Evolutionary conservation across 2,888 invertebrate species (phyloP), one percentile per base, ranked within the genome.

Genomic region (Amphiduros pacificus): DNA sequence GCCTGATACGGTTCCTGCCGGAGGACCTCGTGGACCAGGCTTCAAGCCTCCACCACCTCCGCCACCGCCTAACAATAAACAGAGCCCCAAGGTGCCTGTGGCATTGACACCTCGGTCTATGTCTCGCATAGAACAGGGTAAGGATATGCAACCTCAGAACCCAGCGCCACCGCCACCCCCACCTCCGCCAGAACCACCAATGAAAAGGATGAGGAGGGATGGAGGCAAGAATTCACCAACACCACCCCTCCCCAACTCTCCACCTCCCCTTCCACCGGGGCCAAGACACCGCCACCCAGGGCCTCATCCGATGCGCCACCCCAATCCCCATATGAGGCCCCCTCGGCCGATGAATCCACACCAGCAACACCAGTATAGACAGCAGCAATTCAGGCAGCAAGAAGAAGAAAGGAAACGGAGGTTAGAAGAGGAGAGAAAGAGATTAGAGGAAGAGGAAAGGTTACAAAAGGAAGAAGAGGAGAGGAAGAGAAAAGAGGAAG

Each of bases 41-140:
- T 69, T 68, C 59, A 65, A 65, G 48, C 53, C 44, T 1, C 60
- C 62, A 5, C 50, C 48, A 20, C 60, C 58, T 14, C 60, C 61
- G 5, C 59, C 61, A 6, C 59, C 52, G 9, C 66, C 66, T 20
- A 55, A 49, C n/a, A n/a, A n/a, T n/a, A n/a, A n/a, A n/a, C n/a
- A n/a, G 20, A 32, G 54, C 9, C 17, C 32, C 11, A 40, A 27
- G 22, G 58, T 27, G 17, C 20, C 9, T 9, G 31, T 36, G 27
- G 52, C 36, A 28, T 29, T 28, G 26, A 60, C 22, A 32, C 32
- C 32, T 28, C 44, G 48, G 49, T n/a, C n/a, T 20, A 14, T 48
- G 49, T 9, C 36, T 11, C 9, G 36, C 9, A 36, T 36, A 36
- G 36, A 36, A 36, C 36, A 36, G 9, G 36, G 36, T 36, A 36